phyloP scores from a whole-genome alignment of 2,888 invertebrate genomes.

The Pycnomerus fuliginosus region DNA sequence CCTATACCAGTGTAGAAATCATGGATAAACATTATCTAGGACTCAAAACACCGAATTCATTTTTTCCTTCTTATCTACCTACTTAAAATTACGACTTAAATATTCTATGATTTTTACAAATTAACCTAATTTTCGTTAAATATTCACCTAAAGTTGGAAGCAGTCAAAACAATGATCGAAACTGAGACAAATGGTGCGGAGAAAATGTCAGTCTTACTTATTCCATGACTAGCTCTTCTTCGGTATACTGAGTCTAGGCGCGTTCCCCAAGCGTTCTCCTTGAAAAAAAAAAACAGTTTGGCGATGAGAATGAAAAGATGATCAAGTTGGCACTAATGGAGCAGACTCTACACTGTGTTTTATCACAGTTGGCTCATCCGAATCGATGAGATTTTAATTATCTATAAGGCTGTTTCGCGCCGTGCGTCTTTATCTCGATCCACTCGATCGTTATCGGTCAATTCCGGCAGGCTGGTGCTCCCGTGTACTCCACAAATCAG shows the following conservation, averaged over 20 bases:
- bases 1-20: slow-evolving; percentile 39
- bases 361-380: slow-evolving; percentile 40
- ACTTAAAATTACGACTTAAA: too few relatives aligned
- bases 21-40: slow-evolving; percentile 24
- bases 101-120: too few relatives aligned
- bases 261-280: slow-evolving; percentile 5
- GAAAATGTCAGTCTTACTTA: slow-evolving; percentile 14
- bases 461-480: slow-evolving; percentile 56
- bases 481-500: slow-evolving; percentile 40
- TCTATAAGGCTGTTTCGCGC: slow-evolving; percentile 50
- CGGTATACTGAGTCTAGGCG: slow-evolving; percentile 26
- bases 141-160: slow-evolving; percentile 6
- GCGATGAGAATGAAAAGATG: slow-evolving; percentile 7
- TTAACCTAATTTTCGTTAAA: slow-evolving; percentile 9
- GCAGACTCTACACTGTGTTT: slow-evolving; percentile 44
- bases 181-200: slow-evolving; percentile 7
- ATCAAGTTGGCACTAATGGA: slow-evolving; percentile 41
- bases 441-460: slow-evolving; percentile 43
- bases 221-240: slow-evolving; percentile 22
- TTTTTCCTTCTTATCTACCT: slow-evolving; percentile 7
- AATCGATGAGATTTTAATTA: slow-evolving; percentile 13
- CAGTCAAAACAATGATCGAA: slow-evolving; percentile 1
- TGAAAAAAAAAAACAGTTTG: slow-evolving; percentile 6
- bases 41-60: slow-evolving; percentile 31
- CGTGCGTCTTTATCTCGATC: slow-evolving; percentile 56